Base-by-base conservation (phyloP, 1,140 invertebrate genomes). In the Lasioglossum baleicum region DNA sequence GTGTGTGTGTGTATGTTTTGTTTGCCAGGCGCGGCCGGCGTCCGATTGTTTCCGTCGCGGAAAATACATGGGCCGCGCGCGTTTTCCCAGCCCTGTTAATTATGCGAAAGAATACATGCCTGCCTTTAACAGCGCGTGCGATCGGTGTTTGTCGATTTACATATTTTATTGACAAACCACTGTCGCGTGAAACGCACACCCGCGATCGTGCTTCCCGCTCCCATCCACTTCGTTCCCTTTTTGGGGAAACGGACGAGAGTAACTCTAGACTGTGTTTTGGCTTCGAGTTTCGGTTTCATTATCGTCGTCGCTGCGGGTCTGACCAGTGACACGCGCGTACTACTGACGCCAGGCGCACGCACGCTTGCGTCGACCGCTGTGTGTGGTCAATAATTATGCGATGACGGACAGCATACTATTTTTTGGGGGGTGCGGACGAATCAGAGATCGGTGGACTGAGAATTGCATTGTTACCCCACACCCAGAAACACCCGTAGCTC, bases 321-420 rank as follows among this genome's bases (percentile, higher is more conserved):
- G 70, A 75, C 70, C 65, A 31, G 64, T 74, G 83, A 80, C 58
- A 67, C n/a, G 56, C 61, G 48, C 60, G 35, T 69, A 83, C 83
- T 65, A 84, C 83, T 80, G 80, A 74, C 51, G 68, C 81, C 58
- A 17, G 64, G 22, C 58, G 53, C 26, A 7, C 31, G 15, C 8
- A 44, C 56, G 42, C 44, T 60, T 72, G 56, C 31, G 26, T 72
- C 74, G 64, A 51, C 53, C 63, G 67, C n/a, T n/a, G 56, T 22
- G 15, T 35, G n/a, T 13, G 63, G 73, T 75, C 73, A 66, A 75
- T 67, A 75, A 75, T 67, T 44, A 8, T 8, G 63, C 20, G 13
- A 75, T 64, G 22, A 44, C 58, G 5, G 20, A 44, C 20, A 35
- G 35, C 3, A 35, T 3, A 35, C 35, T 4, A 35, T 4, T 35